phyloP scores from a whole-genome alignment of 2,888 invertebrate genomes.

The Suillia variegata region DNA sequence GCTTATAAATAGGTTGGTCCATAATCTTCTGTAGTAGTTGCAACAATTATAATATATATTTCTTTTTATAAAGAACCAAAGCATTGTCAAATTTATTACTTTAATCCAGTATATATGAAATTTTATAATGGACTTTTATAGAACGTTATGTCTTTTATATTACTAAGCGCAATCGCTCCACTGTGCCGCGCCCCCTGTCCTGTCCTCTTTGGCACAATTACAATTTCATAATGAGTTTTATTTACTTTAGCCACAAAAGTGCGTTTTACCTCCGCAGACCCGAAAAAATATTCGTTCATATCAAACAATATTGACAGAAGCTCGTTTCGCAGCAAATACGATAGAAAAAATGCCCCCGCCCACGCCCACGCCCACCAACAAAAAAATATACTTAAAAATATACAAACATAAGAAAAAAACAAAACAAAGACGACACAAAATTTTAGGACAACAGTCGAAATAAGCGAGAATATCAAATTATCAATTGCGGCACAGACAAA shows the following conservation, averaged over 20 bases:
- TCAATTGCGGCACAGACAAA: slow-evolving; percentile 40
- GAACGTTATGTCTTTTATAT: no score
- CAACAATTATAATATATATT: no score
- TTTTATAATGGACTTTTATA: no score
- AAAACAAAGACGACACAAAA: slow-evolving; percentile 22
- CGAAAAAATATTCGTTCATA: slow-evolving; percentile 13
- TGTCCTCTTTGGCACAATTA: slow-evolving; percentile 38
- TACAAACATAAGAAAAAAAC: not conserved
- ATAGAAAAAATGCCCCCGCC: slow-evolving; percentile 9
- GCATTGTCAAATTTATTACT: no score
- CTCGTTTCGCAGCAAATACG: slow-evolving; percentile 48
- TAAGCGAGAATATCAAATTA: slow-evolving; percentile 54
- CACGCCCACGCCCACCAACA: not conserved
- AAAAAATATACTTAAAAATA: slow-evolving; percentile 10
- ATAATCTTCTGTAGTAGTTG: no score
- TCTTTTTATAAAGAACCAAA: no score
- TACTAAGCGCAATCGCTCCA: no score
- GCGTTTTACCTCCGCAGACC: slow-evolving; percentile 5
- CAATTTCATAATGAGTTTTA: slow-evolving; percentile 55
- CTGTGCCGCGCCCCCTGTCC: no score
- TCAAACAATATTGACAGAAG: slow-evolving; percentile 33
- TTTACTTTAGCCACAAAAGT: slow-evolving; percentile 44
- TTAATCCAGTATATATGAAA: no score
- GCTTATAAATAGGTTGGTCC: no score
- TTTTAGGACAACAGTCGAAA: slow-evolving; percentile 18